Percentiles rank a stretch among this genome's conserved stretches.
These are phyloP conservation scores for Liasis olivaceus DNA, from an alignment of 2,797 vertebrate species.

Conservation along the genomic window DNA sequence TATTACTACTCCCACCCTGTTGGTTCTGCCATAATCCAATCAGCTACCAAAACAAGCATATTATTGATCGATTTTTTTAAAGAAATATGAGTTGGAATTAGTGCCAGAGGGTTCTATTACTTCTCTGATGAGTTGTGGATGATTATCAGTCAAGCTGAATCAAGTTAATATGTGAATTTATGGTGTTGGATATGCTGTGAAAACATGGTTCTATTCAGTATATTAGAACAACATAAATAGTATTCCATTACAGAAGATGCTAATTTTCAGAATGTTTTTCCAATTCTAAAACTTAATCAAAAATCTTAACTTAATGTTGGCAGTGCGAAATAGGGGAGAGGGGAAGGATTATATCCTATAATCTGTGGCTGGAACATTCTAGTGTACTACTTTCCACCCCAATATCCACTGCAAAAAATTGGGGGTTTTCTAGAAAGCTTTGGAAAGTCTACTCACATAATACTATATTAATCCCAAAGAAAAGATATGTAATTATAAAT, in stretches of 20 bases:
- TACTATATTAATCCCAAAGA: not conserved
- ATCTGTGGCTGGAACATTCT: not conserved
- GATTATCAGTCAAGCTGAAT: constrained; percentile 3
- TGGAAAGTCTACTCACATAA: not conserved
- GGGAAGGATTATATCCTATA: not conserved
- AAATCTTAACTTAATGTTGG: not conserved
- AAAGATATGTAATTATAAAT: not conserved
- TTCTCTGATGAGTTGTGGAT: constrained; percentile 14
- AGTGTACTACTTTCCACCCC: not conserved
- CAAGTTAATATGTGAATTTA: constrained; percentile 1
- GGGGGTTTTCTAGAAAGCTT: not conserved
- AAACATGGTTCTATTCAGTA: not conserved
- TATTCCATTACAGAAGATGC: not conserved
- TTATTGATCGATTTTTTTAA: constrained; percentile 27
- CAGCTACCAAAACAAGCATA: constrained; percentile 30
- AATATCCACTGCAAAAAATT: not conserved
- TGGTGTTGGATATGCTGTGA: constrained; percentile 12
- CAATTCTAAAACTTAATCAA: not conserved
- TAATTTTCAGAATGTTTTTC: not conserved
- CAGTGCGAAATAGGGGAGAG: not conserved
- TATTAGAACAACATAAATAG: not conserved
- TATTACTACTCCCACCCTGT: constrained; percentile 17
- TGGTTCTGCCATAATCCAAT: constrained; percentile 38
- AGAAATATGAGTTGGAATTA: constrained; percentile 11
- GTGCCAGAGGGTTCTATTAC: constrained; percentile 4